A percentile compares a stretch with the other conserved stretches of the same genome.
Conservation (phyloP, 2,113 vertebrate genomes). For the Pitta sordida region DNA sequence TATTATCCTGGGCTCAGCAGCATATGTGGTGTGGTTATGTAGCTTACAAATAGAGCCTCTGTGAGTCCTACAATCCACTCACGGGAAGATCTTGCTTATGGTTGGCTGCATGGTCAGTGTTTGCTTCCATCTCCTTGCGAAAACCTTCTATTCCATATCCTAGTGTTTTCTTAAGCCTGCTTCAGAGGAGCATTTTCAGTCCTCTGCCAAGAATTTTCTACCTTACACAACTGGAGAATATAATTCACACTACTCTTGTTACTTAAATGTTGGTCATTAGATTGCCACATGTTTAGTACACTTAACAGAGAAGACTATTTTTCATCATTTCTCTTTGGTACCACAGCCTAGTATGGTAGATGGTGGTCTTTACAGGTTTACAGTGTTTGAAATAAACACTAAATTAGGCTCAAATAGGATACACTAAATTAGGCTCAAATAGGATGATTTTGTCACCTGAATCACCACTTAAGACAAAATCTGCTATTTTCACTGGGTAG, state of each 20-base stretch:
- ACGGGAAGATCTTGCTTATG: background rate
- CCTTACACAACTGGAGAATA: background rate
- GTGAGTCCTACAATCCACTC: accelerated
- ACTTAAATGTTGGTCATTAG: background rate
- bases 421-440: background rate
- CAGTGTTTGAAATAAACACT: background rate
- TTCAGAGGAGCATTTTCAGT: background rate
- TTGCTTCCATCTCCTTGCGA: background rate
- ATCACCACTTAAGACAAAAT: background rate
- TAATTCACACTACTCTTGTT: background rate
- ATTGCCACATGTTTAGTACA: background rate
- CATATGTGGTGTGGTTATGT: background rate
- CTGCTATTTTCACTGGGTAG: background rate
- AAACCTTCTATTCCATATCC: background rate
- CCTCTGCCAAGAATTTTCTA: background rate
- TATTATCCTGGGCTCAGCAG: background rate
- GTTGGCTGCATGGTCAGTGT: background rate
- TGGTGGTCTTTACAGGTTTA: background rate
- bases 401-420: too few relatives aligned
- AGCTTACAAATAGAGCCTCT: background rate
- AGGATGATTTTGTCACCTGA: background rate
- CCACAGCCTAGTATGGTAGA: background rate
- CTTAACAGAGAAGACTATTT: background rate
- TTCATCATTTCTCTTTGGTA: background rate
- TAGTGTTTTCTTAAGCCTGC: background rate